Evolutionary conservation across 2,113 vertebrate species (phyloP).

Genomic region (Chlorocebus sabaeus): DNA sequence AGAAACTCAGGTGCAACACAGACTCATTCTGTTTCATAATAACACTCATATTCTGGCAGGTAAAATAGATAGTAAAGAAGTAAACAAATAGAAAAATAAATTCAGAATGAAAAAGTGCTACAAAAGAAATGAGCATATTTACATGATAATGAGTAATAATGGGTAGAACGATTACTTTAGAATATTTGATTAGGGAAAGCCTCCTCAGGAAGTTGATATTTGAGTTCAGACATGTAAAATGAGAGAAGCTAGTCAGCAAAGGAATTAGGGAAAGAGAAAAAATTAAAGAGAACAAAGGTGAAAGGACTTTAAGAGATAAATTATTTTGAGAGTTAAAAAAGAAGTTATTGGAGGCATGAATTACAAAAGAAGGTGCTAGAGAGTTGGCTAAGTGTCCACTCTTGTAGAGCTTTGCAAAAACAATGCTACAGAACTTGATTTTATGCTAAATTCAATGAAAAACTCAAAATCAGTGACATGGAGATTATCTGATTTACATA

Average conservation of each 20-base stretch:
- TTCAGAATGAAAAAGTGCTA: neutral
- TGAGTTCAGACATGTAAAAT: neutral
- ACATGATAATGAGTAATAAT: neutral
- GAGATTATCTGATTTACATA: neutral
- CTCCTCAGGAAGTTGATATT: neutral
- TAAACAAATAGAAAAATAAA: neutral
- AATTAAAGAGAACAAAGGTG: rapidly evolving
- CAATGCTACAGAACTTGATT: neutral
- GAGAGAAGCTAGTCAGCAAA: neutral
- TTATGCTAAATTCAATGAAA: neutral
- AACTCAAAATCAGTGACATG: neutral
- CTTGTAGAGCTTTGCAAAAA: neutral
- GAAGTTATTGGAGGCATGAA: neutral
- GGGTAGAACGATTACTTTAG: neutral
- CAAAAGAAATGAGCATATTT: neutral
- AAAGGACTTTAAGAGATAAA: neutral
- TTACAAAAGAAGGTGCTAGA: neutral
- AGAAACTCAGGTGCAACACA: neutral
- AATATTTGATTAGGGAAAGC: neutral
- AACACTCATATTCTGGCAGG: neutral
- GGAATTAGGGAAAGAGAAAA: neutral
- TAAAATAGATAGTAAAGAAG: neutral
- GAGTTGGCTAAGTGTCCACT: neutral
- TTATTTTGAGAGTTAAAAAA: neutral
- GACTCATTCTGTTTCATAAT: neutral